These are phyloP conservation scores for Styela clava DNA, from an alignment of 23 tunicate genomes.

Conservation along the genomic window DNA sequence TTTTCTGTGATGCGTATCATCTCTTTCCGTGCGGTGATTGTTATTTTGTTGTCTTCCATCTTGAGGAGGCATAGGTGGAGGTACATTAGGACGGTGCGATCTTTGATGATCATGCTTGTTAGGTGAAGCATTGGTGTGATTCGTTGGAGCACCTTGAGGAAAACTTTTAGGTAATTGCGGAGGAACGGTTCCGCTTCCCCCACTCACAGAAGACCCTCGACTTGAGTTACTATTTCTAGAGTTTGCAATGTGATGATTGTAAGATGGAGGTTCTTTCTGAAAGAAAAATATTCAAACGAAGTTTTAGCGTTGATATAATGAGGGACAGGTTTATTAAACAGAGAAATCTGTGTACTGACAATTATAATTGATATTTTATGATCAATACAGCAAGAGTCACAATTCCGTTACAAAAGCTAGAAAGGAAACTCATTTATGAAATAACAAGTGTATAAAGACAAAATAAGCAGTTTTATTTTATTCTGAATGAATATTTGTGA, in stretches of 20 bases:
- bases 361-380: too few species aligned
- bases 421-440: too few species aligned
- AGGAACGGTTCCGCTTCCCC: slow-evolving; percentile 10
- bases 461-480: too few species aligned
- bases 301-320: background rate
- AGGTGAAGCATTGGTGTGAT: background rate
- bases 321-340: too few species aligned
- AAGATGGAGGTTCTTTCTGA: slow-evolving; percentile 28
- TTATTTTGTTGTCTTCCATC: background rate
- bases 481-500: too few species aligned
- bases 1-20: slow-evolving; percentile 10
- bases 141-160: background rate
- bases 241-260: slow-evolving; percentile 8
- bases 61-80: background rate
- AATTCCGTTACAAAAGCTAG: too few species aligned
- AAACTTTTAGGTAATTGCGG: background rate
- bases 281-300: background rate
- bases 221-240: slow-evolving; percentile 30
- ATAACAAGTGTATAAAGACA: too few species aligned
- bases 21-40: background rate
- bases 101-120: background rate
- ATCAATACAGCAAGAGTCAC: too few species aligned
- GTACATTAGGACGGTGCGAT: background rate
- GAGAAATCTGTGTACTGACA: too few species aligned
- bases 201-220: slow-evolving; percentile 26